These are phyloP conservation scores for Macropus fuliginosus DNA, from an alignment of 2,797 vertebrate species.

Conservation along the genomic window DNA sequence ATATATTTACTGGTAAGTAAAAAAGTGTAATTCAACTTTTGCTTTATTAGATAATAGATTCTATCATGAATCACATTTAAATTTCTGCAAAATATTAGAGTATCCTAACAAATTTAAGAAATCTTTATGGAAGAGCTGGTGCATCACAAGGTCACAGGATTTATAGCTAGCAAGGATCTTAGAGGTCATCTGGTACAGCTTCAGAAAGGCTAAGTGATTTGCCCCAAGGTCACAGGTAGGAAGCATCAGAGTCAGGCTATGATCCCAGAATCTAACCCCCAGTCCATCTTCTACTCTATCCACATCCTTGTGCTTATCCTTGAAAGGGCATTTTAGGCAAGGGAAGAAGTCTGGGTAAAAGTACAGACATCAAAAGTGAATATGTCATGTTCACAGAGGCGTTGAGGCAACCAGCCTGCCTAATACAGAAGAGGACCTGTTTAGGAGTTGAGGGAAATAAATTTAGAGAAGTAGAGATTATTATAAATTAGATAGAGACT, in stretches of 20 bases:
- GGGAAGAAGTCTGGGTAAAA: neutral
- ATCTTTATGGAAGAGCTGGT: neutral
- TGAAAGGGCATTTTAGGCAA: neutral
- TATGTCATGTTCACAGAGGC: neutral
- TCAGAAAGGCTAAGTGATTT: neutral
- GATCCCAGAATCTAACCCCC: neutral
- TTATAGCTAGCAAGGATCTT: neutral
- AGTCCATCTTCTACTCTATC: neutral
- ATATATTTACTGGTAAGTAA: neutral
- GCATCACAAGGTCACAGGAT: neutral
- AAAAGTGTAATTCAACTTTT: slow-evolving; percentile 20
- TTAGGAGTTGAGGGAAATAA: neutral
- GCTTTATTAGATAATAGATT: neutral
- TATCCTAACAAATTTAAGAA: neutral
- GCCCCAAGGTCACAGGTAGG: neutral
- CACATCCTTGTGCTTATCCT: neutral
- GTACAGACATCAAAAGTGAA: neutral
- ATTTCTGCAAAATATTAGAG: neutral
- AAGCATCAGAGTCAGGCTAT: neutral
- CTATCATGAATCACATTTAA: neutral
- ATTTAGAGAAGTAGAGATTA: neutral
- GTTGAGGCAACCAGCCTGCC: neutral
- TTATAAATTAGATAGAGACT: neutral
- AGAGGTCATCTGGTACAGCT: too few species aligned
- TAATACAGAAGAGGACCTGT: neutral